These are phyloP conservation scores for Conchocele bisecta DNA, from an alignment of 2,888 invertebrate genomes.

Conservation along the genomic window DNA sequence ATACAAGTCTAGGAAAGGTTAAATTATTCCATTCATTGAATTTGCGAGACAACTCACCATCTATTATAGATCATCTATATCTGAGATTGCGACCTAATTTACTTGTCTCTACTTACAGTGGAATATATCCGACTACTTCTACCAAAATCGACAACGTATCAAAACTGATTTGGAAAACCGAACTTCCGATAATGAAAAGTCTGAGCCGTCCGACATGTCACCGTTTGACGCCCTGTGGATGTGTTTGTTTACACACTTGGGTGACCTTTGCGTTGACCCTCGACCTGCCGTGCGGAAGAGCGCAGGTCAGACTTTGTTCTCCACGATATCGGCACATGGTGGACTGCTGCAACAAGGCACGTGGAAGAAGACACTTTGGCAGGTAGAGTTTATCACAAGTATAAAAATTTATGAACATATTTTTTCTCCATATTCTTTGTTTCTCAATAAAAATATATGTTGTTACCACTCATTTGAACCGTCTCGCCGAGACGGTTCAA, in stretches of 20 bases:
- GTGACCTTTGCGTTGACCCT: constrained; percentile 93
- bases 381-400: no score
- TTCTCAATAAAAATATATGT: no score
- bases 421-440: no score
- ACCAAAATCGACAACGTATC: constrained; percentile 92
- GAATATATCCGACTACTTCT: constrained; percentile 99
- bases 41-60: no score
- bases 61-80: no score
- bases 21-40: no score
- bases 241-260: constrained; percentile 88
- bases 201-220: constrained; percentile 55
- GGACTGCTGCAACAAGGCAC: constrained; percentile 92
- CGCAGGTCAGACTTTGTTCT: constrained; percentile 98
- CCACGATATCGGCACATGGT: constrained; percentile 98
- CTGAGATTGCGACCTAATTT: no score
- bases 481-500: no score
- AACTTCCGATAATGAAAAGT: constrained; percentile 28
- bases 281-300: constrained; percentile 98
- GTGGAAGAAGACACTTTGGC: constrained; percentile 97
- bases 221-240: constrained; percentile 97
- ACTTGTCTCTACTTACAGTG: constrained; percentile 87
- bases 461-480: no score
- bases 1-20: no score
- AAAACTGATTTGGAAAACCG: constrained; percentile 71
- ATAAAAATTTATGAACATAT: no score